Evolutionary conservation across 2,888 invertebrate genomes (phyloP).

Genomic region (Zygothrica quintamaculata): DNA sequence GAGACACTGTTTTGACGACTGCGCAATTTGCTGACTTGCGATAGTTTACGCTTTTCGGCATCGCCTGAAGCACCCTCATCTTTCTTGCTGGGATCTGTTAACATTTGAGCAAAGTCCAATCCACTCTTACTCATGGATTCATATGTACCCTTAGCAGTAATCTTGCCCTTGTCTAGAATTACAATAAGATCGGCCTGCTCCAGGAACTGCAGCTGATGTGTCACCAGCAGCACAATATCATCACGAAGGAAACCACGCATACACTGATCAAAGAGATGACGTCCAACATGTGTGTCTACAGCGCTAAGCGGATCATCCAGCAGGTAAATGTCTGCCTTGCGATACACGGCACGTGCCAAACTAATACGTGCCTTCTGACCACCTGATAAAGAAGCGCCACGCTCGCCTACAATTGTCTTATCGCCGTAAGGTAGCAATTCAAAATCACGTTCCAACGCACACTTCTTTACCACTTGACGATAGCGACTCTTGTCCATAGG

Average conservation of each 20-base stretch:
- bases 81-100: conserved; percentile 86
- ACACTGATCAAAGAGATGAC: conserved; percentile 91
- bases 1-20: conserved; percentile 83
- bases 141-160: conserved; percentile 88
- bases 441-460: conserved; percentile 86
- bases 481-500: conserved; percentile 87
- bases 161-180: conserved; percentile 83
- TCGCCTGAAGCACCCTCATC: conserved; percentile 78
- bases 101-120: conserved; percentile 90
- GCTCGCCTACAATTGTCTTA: conserved; percentile 90
- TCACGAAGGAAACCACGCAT: conserved; percentile 86
- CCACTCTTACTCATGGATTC: conserved; percentile 90
- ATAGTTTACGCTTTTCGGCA: conserved; percentile 63
- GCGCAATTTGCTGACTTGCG: conserved; percentile 73
- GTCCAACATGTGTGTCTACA: conserved; percentile 95
- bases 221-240: conserved; percentile 90
- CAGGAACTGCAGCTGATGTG: conserved; percentile 93
- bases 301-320: conserved; percentile 96
- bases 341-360: conserved; percentile 93
- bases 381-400: conserved; percentile 93
- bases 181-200: conserved; percentile 87
- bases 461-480: conserved; percentile 85
- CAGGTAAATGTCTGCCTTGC: conserved; percentile 93
- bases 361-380: conserved; percentile 95
- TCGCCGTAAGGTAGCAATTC: conserved; percentile 87